phyloP scores from a whole-genome alignment of 2,113 vertebrate genomes.

The Chloropsis cyanopogon region DNA sequence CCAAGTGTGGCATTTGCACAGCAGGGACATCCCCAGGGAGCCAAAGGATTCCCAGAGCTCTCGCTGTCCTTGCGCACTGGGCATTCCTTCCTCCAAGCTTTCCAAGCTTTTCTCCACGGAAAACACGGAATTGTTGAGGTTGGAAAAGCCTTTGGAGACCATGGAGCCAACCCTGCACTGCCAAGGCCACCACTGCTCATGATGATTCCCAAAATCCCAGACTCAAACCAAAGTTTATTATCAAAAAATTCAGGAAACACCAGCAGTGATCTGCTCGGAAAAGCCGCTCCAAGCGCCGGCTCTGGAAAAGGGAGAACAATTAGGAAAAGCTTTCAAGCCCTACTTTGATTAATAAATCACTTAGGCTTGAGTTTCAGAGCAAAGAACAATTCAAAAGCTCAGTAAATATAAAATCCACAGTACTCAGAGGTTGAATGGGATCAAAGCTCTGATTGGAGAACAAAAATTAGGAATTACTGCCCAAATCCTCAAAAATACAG shows the following conservation, averaged over 20 bases:
- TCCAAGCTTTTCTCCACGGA: not conserved
- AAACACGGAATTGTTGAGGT: not conserved
- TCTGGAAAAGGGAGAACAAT: not conserved
- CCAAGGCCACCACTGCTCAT: not conserved
- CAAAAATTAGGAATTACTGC: not conserved
- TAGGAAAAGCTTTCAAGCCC: not conserved
- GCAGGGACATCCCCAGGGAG: rapidly evolving
- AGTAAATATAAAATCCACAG: rapidly evolving
- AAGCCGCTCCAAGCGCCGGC: not conserved
- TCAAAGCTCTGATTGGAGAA: rapidly evolving
- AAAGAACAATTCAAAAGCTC: not conserved
- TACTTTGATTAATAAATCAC: not conserved
- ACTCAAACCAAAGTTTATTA: not conserved
- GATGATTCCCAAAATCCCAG: not conserved
- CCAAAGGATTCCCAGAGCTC: not conserved
- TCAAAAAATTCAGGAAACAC: not conserved
- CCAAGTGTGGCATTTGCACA: not conserved
- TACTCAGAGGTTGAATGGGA: not conserved
- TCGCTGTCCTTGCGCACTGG: not conserved
- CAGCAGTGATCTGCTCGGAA: not conserved
- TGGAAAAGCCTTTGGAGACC: not conserved
- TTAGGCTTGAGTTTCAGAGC: not conserved
- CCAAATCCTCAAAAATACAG: rapidly evolving
- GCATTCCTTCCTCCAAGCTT: too few species aligned
- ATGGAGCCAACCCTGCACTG: not conserved